Base-by-base conservation (phyloP, 2,888 invertebrate genomes). In the Boloria selene region DNA sequence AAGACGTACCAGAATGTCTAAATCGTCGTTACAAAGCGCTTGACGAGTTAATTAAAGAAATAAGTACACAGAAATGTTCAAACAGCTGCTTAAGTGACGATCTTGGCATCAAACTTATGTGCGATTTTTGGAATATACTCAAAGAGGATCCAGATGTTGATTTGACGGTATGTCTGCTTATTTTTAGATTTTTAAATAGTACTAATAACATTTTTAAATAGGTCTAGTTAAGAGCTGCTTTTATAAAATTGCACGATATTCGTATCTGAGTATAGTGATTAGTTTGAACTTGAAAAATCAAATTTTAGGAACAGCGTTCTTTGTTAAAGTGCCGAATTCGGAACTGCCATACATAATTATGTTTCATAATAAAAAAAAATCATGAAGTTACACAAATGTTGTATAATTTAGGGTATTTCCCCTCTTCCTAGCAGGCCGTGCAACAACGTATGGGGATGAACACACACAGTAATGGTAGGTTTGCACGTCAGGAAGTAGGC, bases 91-190 rank as follows among this genome's bases (percentile, higher is more conserved):
- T 70, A 26, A 61, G 67, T 0, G 72, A 74, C 2, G 79, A 84
- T 2, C 80, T 81, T 1, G 79, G 83, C 16, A 74, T 86, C 22
- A 84, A 81, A 62, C 77, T 90, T 0, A 86, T 90, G 86, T 85
- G 87, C 66, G 77, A 88, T 26, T 86, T 91, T 66, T 90, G 90
- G 91, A 82, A 85, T 47, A 86, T 87, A 66, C 78, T 89, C 1
- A 84, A 88, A 69, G 83, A 87, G 66, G 80, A 89, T 63, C 87
- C 88, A 0, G 74, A 83, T 61, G 83, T 80, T 66, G 76, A 88
- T 72, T 69, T 87, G 2, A 75, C 76, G 77, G 90, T 89, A 74
- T 16, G 22, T 22, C 22, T 22, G 22, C 3, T 22, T 22, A 22
- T 22, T 22, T 1, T 22, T 22, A 22, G 22, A 22, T 22, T 22